Percentiles rank a stretch among this genome's conserved stretches.
These are phyloP conservation scores for Tetanocera ferruginea DNA, from an alignment of 2,888 invertebrate genomes.

Conservation along the genomic window DNA sequence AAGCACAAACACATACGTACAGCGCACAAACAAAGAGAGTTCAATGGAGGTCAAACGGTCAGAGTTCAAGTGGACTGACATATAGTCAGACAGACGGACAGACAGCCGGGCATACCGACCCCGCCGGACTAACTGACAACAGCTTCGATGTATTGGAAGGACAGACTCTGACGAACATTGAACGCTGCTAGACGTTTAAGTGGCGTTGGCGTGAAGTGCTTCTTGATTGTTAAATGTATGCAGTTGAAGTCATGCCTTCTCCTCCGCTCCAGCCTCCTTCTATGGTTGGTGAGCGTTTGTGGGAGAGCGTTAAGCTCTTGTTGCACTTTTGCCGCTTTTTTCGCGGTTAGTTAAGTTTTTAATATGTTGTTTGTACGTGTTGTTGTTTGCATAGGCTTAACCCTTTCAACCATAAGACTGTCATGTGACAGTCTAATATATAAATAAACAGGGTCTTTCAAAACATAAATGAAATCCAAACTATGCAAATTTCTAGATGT, in stretches of 20 bases:
- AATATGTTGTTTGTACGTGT: neutral
- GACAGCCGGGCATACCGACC: neutral
- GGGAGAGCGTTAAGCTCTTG: neutral
- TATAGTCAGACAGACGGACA: neutral
- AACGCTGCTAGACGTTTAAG: neutral
- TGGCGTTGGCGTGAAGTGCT: slow-evolving; percentile 17
- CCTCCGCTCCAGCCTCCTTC: neutral
- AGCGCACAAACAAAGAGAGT: slow-evolving; percentile 52
- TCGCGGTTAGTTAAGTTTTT: too few species aligned
- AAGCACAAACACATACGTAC: neutral
- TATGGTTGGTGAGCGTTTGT: neutral
- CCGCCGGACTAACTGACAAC: neutral
- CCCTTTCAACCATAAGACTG: too few species aligned
- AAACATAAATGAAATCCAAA: too few species aligned
- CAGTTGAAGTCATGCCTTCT: neutral
- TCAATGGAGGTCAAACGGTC: slow-evolving; percentile 68
- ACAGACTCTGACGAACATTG: neutral
- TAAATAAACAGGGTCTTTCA: too few species aligned
- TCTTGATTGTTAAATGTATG: neutral
- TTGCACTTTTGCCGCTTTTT: slow-evolving; percentile 14
- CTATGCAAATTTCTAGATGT: too few species aligned
- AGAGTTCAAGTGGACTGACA: slow-evolving; percentile 67
- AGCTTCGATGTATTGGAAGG: too few species aligned
- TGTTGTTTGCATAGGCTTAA: neutral
- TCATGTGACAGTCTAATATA: too few species aligned